Percentiles rank a stretch among this genome's conserved stretches.
phyloP scores from a whole-genome alignment of 2,113 vertebrate species.

The Hirundichthys speculiger region DNA sequence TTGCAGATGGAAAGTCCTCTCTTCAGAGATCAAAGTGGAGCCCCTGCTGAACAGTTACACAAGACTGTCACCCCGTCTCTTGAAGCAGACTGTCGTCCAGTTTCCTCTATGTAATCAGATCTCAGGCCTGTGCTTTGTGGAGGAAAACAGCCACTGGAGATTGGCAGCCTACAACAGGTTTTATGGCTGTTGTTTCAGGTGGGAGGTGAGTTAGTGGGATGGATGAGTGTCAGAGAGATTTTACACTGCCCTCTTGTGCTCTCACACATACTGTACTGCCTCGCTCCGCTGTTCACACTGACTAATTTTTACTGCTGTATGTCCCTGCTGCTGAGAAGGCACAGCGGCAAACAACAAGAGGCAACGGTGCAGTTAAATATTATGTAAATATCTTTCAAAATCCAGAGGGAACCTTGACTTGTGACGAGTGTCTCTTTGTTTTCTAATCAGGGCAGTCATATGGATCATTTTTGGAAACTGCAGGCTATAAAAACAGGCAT shows the following conservation, averaged over 20 bases:
- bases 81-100: slow-evolving; percentile 85
- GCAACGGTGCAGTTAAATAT: slow-evolving; percentile 34
- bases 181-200: slow-evolving; percentile 84
- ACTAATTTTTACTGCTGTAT: slow-evolving; percentile 48
- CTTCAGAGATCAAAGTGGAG: slow-evolving; percentile 86
- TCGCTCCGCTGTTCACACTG: slow-evolving; percentile 37
- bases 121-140: slow-evolving; percentile 63
- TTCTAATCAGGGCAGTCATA: slow-evolving; percentile 24
- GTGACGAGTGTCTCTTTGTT: slow-evolving; percentile 22
- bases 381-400: slow-evolving; percentile 45
- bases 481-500: slow-evolving; percentile 12
- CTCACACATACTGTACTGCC: slow-evolving; percentile 66
- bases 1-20: slow-evolving; percentile 57
- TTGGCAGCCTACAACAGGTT: slow-evolving; percentile 78
- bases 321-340: slow-evolving; percentile 32
- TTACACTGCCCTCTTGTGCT: slow-evolving; percentile 84
- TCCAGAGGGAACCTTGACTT: slow-evolving; percentile 5
- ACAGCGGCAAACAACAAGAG: slow-evolving; percentile 45
- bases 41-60: slow-evolving; percentile 85
- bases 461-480: slow-evolving; percentile 13
- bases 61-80: slow-evolving; percentile 86
- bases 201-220: slow-evolving; percentile 73
- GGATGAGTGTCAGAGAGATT: slow-evolving; percentile 70
- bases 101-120: slow-evolving; percentile 87
- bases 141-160: slow-evolving; percentile 60